phyloP scores from a whole-genome alignment of 2,113 vertebrate species.

The Gnathonemus echidnorhynchus region DNA sequence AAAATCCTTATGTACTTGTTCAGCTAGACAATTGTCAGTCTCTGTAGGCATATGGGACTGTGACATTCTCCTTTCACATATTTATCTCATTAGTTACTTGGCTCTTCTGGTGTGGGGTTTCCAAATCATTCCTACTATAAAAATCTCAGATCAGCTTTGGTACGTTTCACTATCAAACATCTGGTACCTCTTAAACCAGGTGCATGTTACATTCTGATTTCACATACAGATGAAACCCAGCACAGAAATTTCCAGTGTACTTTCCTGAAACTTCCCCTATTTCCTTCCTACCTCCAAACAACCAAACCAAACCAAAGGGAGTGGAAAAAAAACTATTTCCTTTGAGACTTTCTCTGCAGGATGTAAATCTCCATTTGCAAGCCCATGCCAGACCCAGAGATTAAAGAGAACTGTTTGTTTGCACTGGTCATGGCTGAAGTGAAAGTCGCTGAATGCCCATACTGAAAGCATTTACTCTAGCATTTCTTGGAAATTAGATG shows the following conservation, averaged over 20 bases:
- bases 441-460: not conserved
- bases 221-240: not conserved
- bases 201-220: not conserved
- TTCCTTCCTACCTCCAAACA: not conserved
- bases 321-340: not conserved
- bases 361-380: not conserved
- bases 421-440: not conserved
- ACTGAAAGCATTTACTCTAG: not conserved
- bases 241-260: not conserved
- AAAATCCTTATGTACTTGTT: not conserved
- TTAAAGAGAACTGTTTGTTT: not conserved
- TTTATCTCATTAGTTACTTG: not conserved
- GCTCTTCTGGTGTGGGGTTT: not conserved
- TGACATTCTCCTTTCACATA: not conserved
- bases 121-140: not conserved
- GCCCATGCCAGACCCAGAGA: not conserved
- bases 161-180: not conserved
- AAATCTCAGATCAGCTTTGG: not conserved
- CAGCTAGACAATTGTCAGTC: not conserved
- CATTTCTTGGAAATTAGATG: not conserved
- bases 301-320: not conserved
- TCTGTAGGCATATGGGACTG: not conserved
- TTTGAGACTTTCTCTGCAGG: not conserved
- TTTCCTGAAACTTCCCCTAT: not conserved
- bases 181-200: not conserved